Conservation (phyloP, 1,140 invertebrate species). For the fruit fly (Drosophila melanogaster) region DNA sequence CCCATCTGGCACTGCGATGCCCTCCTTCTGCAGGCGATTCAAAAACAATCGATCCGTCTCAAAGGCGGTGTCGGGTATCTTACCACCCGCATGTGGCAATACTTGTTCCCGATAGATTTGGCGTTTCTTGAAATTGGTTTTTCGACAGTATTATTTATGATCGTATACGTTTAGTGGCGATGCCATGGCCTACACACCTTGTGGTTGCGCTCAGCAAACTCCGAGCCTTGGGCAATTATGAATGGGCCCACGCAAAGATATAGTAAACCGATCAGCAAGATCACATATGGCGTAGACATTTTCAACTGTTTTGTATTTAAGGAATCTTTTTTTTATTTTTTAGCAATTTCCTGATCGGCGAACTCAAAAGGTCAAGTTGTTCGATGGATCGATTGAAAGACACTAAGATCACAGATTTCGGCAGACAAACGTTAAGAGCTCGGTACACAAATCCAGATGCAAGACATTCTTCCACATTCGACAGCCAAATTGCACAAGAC, state of each 20-base stretch:
- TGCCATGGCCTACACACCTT: constrained; percentile 60
- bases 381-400: constrained; percentile 57
- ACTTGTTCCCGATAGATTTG: constrained; percentile 89
- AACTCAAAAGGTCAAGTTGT: constrained; percentile 71
- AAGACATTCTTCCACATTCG: constrained; percentile 56
- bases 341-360: constrained; percentile 28
- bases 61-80: constrained; percentile 89
- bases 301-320: not conserved
- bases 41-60: constrained; percentile 87
- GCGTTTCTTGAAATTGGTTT: constrained; percentile 85
- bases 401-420: constrained; percentile 40
- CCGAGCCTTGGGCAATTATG: constrained; percentile 40
- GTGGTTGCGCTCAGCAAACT: constrained; percentile 60
- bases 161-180: not conserved
- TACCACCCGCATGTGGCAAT: constrained; percentile 87
- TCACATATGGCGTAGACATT: constrained; percentile 51
- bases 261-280: constrained; percentile 34
- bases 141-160: constrained; percentile 54
- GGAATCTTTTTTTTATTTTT: not conserved
- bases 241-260: constrained; percentile 40
- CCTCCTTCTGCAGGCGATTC: constrained; percentile 88
- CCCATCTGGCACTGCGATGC: constrained; percentile 87
- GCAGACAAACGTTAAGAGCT: constrained; percentile 69
- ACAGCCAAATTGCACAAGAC: constrained; percentile 61
- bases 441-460: constrained; percentile 73